Conservation (phyloP, 2,888 invertebrate genomes). For the Micoletzkya japonica region DNA sequence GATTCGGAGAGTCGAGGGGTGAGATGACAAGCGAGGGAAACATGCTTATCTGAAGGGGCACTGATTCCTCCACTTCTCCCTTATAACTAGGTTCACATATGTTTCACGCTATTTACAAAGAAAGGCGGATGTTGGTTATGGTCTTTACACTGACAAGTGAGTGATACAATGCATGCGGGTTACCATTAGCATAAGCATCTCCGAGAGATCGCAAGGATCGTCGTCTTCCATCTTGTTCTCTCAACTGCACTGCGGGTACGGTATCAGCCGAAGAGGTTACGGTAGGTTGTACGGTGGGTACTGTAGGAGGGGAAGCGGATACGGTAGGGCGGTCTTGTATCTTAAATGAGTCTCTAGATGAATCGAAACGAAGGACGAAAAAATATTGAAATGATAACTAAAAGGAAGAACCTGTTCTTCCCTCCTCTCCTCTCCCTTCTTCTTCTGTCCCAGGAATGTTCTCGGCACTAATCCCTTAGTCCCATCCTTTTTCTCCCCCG, state of each 20-base stretch:
- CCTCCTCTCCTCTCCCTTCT: conserved; percentile 13
- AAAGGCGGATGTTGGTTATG: too few relatives aligned
- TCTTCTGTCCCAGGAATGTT: conserved; percentile 39
- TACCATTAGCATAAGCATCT: conserved; percentile 25
- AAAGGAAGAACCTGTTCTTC: not conserved
- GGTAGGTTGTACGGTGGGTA: not conserved
- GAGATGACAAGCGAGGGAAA: conserved; percentile 45
- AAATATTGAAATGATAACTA: not conserved
- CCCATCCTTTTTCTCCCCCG: conserved; percentile 37
- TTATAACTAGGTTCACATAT: too few relatives aligned
- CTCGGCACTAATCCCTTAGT: conserved; percentile 44
- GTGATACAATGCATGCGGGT: too few relatives aligned
- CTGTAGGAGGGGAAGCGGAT: not conserved
- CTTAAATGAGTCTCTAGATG: not conserved
- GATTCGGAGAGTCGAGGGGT: conserved; percentile 48
- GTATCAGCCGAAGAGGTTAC: not conserved
- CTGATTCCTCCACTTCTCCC: not conserved
- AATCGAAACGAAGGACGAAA: not conserved
- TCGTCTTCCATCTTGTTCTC: not conserved
- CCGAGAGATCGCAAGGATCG: not conserved
- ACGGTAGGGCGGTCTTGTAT: not conserved
- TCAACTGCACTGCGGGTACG: not conserved
- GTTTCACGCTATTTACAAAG: too few relatives aligned
- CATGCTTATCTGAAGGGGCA: conserved; percentile 36
- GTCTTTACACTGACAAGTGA: too few relatives aligned